Base-by-base conservation (phyloP, 2,113 vertebrate species). In the Heloderma charlesbogerti region DNA sequence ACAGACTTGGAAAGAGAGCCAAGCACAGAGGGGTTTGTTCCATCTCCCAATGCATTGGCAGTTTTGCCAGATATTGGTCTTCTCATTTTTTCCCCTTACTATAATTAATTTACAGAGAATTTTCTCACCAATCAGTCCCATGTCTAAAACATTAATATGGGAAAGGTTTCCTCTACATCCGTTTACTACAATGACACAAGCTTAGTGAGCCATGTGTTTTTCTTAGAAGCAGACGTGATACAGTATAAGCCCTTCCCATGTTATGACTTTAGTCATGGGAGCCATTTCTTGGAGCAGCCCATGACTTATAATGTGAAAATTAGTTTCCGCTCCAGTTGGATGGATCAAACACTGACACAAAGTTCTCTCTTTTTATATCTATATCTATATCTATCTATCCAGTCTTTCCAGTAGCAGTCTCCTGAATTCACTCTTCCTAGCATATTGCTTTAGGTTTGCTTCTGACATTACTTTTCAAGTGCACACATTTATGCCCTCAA, bases 1-100 rank as follows among this genome's bases (percentile, higher is more conserved):
- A 88, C 48, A 29, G 27, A 8, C 29, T 86, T 45, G 66, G 31
- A 43, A 85, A 85, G 51, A 84, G 34, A 83, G 90, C n/a, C 89
- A 88, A 77, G 79, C 80, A 66, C 6, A 1, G 9, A 90, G 8
- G 40, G 8, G 0, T 10, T 88, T 88, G 22, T 71, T 90, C 0
- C 51, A 29, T 45, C 78, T 18, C 15, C 86, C 4, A 89, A 3
- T 45, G 86, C 75, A 54, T 18, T 9, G 25, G 60, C 6, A 57
- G 34, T 37, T 40, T 84, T 84, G 60, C 9, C 25, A 27, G 25
- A 84, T 37, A 75, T 31, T 40, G 34, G 12, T 15, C 54, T 51
- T 87, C 51, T 87, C 27, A 87, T 60, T 37, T 31, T 88, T 78
- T n/a, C 48, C 45, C 22, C 74, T 88, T 57, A 18, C 77, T 87